Conservation (phyloP, 35 echinoderm and acorn worm species). For the Apostichopus japonicus region DNA sequence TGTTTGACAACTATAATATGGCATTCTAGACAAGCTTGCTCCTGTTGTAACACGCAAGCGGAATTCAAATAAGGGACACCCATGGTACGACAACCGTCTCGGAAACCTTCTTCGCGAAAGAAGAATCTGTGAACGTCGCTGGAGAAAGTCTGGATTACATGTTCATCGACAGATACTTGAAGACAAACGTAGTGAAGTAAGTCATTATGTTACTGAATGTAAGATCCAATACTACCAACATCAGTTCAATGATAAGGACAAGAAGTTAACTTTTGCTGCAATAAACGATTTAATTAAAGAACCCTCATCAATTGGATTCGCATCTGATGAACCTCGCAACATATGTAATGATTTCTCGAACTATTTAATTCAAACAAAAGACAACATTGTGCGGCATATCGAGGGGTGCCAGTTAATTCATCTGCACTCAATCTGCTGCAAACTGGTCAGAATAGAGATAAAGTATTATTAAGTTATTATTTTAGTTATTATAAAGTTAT, state of each 20-base stretch:
- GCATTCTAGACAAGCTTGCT: conserved; percentile 14
- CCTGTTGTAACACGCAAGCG: neutral
- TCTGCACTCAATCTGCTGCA: neutral
- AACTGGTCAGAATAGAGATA: no score
- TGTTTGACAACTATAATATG: neutral
- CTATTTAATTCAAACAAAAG: neutral
- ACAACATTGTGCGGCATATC: neutral
- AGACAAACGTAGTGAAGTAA: neutral
- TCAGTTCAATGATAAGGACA: neutral
- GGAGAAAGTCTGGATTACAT: conserved; percentile 30
- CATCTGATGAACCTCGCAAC: neutral
- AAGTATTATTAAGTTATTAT: no score
- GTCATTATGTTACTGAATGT: neutral
- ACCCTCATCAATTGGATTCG: neutral
- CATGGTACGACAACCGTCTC: neutral
- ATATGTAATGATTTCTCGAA: neutral
- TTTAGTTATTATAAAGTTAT: neutral
- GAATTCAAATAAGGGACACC: neutral
- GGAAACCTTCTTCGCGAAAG: conserved; percentile 2
- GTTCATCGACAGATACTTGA: conserved; percentile 21
- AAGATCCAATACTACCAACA: conserved; percentile 39
- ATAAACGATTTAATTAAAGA: neutral
- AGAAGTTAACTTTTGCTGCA: conserved; percentile 5
- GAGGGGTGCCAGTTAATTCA: neutral
- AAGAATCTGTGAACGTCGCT: conserved; percentile 5